These are phyloP conservation scores for Acleris emargana DNA, from an alignment of 2,888 invertebrate species.

Conservation along the genomic window DNA sequence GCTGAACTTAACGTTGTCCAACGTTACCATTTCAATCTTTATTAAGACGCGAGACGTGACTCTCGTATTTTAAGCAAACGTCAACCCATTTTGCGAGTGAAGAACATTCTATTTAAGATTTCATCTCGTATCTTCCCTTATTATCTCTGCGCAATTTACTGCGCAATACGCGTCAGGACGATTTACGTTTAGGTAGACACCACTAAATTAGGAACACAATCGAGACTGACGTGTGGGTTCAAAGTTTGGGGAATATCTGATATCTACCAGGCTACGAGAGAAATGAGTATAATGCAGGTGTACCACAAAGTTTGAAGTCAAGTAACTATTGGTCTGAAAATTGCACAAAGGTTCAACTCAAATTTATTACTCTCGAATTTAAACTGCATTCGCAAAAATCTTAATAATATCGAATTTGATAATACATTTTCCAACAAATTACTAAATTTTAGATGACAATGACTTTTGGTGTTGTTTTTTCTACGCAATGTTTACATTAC, in stretches of 20 bases:
- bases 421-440: too few species aligned
- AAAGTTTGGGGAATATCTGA: background rate
- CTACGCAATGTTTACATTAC: too few species aligned
- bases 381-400: too few species aligned
- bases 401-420: too few species aligned
- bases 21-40: background rate
- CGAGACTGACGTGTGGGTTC: background rate
- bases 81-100: constrained; percentile 21
- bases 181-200: constrained; percentile 30
- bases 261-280: background rate
- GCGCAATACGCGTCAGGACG: constrained; percentile 26
- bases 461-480: too few species aligned
- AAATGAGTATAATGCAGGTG: background rate
- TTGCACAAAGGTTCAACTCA: too few species aligned
- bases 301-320: too few species aligned
- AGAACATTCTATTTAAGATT: constrained; percentile 30
- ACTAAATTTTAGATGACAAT: too few species aligned
- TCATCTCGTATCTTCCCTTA: constrained; percentile 34
- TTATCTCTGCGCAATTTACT: constrained; percentile 32
- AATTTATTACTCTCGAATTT: too few species aligned
- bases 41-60: constrained; percentile 3
- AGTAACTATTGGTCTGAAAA: too few species aligned
- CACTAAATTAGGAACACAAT: constrained; percentile 15
- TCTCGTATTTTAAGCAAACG: constrained; percentile 13
- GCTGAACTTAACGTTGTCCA: too few species aligned